A percentile compares a stretch with the other conserved stretches of the same genome.
Evolutionary conservation across 2,888 invertebrate genomes (phyloP).

Genomic region (Melieria crassipennis): DNA sequence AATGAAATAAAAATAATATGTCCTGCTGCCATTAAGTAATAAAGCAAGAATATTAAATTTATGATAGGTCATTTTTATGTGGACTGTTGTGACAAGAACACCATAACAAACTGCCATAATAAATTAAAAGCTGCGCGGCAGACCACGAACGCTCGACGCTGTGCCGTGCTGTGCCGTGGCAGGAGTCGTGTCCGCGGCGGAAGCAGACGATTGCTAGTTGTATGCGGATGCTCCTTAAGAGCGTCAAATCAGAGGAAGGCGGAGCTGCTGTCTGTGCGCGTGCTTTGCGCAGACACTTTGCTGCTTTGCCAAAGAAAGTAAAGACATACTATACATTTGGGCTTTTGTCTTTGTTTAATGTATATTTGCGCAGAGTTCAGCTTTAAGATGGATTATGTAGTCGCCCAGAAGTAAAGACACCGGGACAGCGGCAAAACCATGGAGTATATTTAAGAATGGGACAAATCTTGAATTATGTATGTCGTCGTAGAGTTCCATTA

Average conservation of each 20-base stretch:
- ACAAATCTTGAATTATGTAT: slow-evolving; percentile 1
- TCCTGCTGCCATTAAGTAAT: slow-evolving; percentile 57
- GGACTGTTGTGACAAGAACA: slow-evolving; percentile 56
- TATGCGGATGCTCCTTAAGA: neutral
- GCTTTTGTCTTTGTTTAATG: slow-evolving; percentile 10
- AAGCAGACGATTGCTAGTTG: neutral
- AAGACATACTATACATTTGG: neutral
- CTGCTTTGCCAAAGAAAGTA: no score
- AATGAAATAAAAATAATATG: slow-evolving; percentile 28
- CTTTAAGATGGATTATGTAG: slow-evolving; percentile 5
- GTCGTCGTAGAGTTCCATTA: no score
- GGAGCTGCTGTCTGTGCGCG: neutral
- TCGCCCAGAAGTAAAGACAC: neutral
- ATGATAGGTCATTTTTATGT: slow-evolving; percentile 59
- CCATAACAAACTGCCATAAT: slow-evolving; percentile 62
- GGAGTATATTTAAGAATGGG: no score
- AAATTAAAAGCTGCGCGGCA: slow-evolving; percentile 54
- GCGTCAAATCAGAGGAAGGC: neutral
- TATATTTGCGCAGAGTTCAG: slow-evolving; percentile 6
- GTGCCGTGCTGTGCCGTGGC: neutral
- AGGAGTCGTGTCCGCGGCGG: neutral
- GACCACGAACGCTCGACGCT: no score
- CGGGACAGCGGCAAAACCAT: no score
- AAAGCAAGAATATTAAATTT: slow-evolving; percentile 60
- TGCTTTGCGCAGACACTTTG: no score